Base-by-base conservation (phyloP, 2,113 vertebrate genomes). In the Tragelaphus strepsiceros region DNA sequence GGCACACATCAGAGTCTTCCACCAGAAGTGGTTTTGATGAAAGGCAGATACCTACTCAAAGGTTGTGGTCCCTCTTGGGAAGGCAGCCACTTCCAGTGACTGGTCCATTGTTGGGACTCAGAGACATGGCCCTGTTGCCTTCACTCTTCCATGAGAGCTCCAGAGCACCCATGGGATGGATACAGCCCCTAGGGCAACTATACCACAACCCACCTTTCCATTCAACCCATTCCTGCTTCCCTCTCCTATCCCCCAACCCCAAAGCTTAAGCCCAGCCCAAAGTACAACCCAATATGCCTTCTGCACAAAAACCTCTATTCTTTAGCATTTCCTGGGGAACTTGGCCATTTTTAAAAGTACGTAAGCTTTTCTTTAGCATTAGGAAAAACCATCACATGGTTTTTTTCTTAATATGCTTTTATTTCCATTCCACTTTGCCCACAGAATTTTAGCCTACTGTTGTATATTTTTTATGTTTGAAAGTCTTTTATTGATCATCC, bases 351-450 rank as follows among this genome's bases (percentile, higher is more conserved):
- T 88, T 35, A 71, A 80, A 95, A 82, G 43, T 24, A 22, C 8
- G 19, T 67, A 88, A 95, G 53, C 24, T 95, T 59, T 94, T 17
- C 56, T 39, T 96, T 97, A 59, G 13, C 30, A 49, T 88, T 85
- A 43, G 46, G 39, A 39, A 39, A 39, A 39, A 39, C 39, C 4
- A 4, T 58, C 16, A 67, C 3, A 2, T 39, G 56, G 17, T 35
- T 93, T 96, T 80, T 89, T 49, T 22, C 64, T 85, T 88, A 80
- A 43, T n/a, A 91, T 86, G 26, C 43, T 93, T 89, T 11, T 2
- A 87, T 82, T 95, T 97, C 83, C 14, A n/a, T 46, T 89, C 32
- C 14, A 88, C 11, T 90, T 64, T 85, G 3, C 30, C 24, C 32
- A 59, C 8, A 53, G 8, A 88, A 64, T 81, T 94, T 71, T 62